Conservation (phyloP, 2,797 vertebrate genomes). For the Amniataba percoides region DNA sequence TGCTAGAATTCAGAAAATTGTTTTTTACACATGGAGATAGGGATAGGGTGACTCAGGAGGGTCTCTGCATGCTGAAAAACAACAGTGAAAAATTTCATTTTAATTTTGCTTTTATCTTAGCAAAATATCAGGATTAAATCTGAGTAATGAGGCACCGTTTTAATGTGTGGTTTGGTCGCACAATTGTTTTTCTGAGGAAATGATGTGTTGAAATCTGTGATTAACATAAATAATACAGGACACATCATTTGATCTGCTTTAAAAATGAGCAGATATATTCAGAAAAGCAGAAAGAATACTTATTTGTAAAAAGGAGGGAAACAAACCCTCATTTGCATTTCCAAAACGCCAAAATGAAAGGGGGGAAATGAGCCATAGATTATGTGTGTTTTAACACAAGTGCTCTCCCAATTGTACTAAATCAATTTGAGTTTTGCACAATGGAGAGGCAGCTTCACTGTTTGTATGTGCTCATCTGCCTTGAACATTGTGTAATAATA, state of each 20-base stretch:
- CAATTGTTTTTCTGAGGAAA: constrained; percentile 23
- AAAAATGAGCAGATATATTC: constrained; percentile 22
- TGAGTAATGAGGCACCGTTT: constrained; percentile 53
- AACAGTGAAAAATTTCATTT: constrained; percentile 38
- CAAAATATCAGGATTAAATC: constrained; percentile 68
- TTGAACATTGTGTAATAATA: constrained; percentile 82
- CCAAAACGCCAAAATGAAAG: constrained; percentile 66
- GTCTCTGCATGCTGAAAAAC: constrained; percentile 47
- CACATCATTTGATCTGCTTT: constrained; percentile 31
- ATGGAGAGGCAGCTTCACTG: constrained; percentile 74
- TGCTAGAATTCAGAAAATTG: constrained; percentile 55
- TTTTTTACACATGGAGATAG: constrained; percentile 43
- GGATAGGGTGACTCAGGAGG: constrained; percentile 7
- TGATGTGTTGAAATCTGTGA: constrained; percentile 25
- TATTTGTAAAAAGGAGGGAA: constrained; percentile 51
- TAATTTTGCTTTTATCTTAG: constrained; percentile 57
- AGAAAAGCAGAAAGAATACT: constrained; percentile 28
- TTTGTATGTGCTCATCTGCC: constrained; percentile 82
- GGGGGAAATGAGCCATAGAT: constrained; percentile 80
- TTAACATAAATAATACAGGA: constrained; percentile 31
- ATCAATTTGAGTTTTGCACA: constrained; percentile 80
- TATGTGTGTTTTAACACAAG: constrained; percentile 83
- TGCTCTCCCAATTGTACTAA: constrained; percentile 74
- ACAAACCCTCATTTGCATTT: constrained; percentile 62
- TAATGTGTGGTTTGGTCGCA: constrained; percentile 25